These are phyloP conservation scores for Mustela lutreola DNA, from an alignment of 2,113 vertebrate genomes.

Conservation along the genomic window DNA sequence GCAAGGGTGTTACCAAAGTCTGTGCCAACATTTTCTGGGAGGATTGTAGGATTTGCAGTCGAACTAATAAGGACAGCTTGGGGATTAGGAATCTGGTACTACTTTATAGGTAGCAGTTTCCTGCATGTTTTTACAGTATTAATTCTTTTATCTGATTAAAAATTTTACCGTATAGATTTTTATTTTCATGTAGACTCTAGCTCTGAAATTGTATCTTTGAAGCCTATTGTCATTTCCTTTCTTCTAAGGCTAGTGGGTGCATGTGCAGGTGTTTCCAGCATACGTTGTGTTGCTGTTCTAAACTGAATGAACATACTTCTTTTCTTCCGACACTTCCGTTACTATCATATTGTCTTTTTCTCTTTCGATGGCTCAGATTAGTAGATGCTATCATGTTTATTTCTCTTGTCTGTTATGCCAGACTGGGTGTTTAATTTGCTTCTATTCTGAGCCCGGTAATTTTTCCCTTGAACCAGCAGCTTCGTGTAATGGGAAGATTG, in stretches of 20 bases:
- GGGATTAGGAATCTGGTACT: not conserved
- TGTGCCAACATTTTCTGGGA: not conserved
- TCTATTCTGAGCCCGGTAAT: not conserved
- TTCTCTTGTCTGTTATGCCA: conserved; percentile 10
- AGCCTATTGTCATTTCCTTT: not conserved
- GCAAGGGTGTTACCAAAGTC: not conserved
- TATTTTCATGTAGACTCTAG: not conserved
- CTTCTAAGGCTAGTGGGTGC: not conserved
- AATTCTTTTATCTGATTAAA: not conserved
- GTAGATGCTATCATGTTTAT: not conserved
- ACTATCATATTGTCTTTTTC: not conserved
- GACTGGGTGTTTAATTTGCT: not conserved
- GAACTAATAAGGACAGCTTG: not conserved
- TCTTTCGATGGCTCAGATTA: conserved; percentile 39
- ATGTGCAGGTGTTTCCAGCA: not conserved
- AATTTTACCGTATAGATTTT: not conserved
- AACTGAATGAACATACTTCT: not conserved
- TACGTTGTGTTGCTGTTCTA: not conserved
- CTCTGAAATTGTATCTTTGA: not conserved
- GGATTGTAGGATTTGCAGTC: not conserved
- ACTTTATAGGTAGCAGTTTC: conserved; percentile 2
- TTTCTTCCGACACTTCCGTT: conserved; percentile 26
- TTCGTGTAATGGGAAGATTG: not conserved
- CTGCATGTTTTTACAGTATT: not conserved
- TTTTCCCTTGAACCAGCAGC: not conserved